A percentile compares a stretch with the other conserved stretches of the same genome.
Evolutionary conservation across 2,797 vertebrate species (phyloP).

Genomic region (Gambelia wislizenii): DNA sequence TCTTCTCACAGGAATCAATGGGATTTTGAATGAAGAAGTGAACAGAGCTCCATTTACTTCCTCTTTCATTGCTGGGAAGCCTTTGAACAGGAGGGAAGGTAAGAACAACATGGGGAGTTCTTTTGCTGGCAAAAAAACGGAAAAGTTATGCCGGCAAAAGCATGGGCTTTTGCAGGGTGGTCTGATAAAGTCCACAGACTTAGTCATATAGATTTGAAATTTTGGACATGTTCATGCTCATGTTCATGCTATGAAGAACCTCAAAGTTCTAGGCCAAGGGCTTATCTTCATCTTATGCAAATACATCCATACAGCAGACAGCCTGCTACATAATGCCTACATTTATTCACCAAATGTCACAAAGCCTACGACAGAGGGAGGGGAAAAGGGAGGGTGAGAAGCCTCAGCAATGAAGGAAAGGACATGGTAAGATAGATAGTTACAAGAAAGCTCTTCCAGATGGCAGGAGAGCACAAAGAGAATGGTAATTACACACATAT

Average conservation of each 20-base stretch:
- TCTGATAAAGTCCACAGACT: too few species aligned
- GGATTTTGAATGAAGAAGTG: too few species aligned
- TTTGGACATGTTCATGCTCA: background rate
- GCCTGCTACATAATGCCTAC: background rate
- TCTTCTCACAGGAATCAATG: too few species aligned
- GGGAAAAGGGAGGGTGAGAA: background rate
- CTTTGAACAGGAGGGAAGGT: too few species aligned
- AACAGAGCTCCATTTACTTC: too few species aligned
- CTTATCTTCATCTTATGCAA: constrained; percentile 8
- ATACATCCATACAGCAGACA: background rate
- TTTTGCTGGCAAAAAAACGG: too few species aligned
- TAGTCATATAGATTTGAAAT: background rate
- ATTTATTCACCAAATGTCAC: constrained; percentile 10
- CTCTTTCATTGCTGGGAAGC: too few species aligned
- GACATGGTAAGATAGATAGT: constrained; percentile 21
- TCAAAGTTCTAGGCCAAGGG: background rate
- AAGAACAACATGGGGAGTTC: too few species aligned
- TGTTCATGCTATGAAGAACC: background rate
- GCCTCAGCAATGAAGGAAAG: background rate
- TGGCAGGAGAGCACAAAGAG: constrained; percentile 43
- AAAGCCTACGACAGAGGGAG: constrained; percentile 17
- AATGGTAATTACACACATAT: constrained; percentile 32
- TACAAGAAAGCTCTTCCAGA: constrained; percentile 38
- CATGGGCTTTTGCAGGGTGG: too few species aligned
- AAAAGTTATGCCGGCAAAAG: too few species aligned